A percentile compares a stretch with the other conserved stretches of the same genome.
phyloP scores from a whole-genome alignment of 2,113 vertebrate species.

The Meriones unguiculatus region DNA sequence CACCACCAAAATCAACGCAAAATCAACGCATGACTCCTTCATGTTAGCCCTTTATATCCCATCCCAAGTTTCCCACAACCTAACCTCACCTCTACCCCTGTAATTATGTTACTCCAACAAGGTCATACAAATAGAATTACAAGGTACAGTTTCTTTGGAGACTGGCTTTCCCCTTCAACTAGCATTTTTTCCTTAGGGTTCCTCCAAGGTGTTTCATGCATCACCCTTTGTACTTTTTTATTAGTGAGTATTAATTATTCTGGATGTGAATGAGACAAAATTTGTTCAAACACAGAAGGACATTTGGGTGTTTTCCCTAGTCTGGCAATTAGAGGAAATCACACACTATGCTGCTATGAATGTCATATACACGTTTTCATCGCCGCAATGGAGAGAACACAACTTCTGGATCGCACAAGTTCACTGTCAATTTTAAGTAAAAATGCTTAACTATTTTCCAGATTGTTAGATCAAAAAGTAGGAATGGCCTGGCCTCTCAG shows the following conservation, averaged over 20 bases:
- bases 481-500: neutral
- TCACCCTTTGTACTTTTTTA: neutral
- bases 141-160: neutral
- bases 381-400: too few relatives aligned
- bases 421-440: conserved; percentile 9
- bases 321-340: neutral
- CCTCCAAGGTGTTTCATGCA: neutral
- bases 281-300: neutral
- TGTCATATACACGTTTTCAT: neutral
- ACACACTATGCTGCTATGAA: neutral
- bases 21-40: neutral
- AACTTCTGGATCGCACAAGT: neutral
- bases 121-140: neutral
- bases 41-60: neutral
- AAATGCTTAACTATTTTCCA: neutral
- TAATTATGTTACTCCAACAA: neutral
- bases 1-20: neutral
- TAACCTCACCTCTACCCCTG: neutral
- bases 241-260: neutral
- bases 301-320: neutral
- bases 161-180: neutral
- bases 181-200: neutral
- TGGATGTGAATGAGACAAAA: neutral
- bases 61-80: neutral
- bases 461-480: neutral